Conservation (phyloP, 1,140 invertebrate species). For the Cherax destructor region DNA sequence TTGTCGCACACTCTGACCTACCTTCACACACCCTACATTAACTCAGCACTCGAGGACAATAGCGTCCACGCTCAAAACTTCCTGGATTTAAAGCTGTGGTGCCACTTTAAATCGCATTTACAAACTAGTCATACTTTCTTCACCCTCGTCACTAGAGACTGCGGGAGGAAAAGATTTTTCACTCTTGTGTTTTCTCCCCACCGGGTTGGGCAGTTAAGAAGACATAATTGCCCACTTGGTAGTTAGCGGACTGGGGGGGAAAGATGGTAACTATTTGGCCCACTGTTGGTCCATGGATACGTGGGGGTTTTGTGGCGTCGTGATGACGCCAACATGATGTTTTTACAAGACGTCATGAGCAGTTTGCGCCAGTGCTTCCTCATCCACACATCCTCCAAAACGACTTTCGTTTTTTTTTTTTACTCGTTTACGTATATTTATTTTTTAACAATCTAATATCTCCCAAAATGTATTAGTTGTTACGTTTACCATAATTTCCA, state of each 20-base stretch:
- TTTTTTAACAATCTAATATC: too few species aligned
- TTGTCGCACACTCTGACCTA: neutral
- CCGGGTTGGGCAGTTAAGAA: neutral
- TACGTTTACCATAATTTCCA: too few species aligned
- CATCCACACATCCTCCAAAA: too few species aligned
- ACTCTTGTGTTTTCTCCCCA: neutral
- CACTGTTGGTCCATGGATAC: neutral
- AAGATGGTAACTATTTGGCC: neutral
- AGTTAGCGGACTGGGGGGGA: neutral
- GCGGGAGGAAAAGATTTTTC: neutral
- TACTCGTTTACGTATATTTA: too few species aligned
- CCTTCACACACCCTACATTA: neutral
- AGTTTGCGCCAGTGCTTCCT: too few species aligned
- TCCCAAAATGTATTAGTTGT: too few species aligned
- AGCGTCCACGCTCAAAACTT: neutral
- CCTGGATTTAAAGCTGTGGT: neutral
- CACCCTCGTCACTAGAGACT: neutral
- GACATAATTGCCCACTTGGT: constrained; percentile 10
- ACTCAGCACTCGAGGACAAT: neutral
- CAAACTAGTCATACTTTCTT: neutral
- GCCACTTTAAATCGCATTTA: neutral
- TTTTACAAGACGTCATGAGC: too few species aligned
- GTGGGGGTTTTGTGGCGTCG: neutral
- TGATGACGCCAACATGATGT: neutral
- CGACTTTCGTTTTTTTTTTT: too few species aligned